Evolutionary conservation across 2,888 invertebrate species (phyloP).

Genomic region (Lysandra bellargus): DNA sequence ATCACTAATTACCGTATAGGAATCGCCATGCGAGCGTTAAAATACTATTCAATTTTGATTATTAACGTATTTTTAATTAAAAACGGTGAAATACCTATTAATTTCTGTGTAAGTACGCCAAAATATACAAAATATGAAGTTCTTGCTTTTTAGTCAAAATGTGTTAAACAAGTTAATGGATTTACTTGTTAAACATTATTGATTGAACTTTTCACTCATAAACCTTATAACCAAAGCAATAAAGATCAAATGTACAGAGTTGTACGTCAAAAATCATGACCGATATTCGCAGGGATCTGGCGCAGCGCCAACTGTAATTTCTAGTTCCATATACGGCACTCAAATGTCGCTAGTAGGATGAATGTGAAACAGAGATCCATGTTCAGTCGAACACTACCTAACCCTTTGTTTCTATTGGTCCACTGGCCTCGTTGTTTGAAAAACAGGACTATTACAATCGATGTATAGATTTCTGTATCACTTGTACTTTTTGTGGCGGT

Average conservation of each 20-base stretch:
- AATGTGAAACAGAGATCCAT: conserved; percentile 48
- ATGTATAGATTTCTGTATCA: not conserved
- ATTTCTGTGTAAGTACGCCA: too few species aligned
- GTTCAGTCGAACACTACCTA: conserved; percentile 49
- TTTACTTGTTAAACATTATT: not conserved
- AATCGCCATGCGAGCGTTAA: too few species aligned
- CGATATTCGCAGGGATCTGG: conserved; percentile 50
- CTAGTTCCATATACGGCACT: conserved; percentile 50
- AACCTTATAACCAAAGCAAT: not conserved
- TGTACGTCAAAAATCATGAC: conserved; percentile 24
- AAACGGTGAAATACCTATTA: too few species aligned
- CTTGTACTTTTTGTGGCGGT: not conserved
- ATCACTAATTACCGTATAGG: too few species aligned
- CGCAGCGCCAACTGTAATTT: conserved; percentile 59
- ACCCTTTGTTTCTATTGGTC: conserved; percentile 57
- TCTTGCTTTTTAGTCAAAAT: too few species aligned
- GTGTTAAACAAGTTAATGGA: not conserved
- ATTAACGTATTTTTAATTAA: too few species aligned
- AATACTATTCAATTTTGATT: too few species aligned
- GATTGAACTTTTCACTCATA: not conserved
- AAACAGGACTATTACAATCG: not conserved
- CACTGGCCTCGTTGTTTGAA: conserved; percentile 38
- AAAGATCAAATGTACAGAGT: not conserved
- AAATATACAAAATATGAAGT: too few species aligned
- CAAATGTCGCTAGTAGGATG: conserved; percentile 42